Evolutionary conservation across 2,888 invertebrate genomes (phyloP).

Genomic region (Fabriciana adippe): DNA sequence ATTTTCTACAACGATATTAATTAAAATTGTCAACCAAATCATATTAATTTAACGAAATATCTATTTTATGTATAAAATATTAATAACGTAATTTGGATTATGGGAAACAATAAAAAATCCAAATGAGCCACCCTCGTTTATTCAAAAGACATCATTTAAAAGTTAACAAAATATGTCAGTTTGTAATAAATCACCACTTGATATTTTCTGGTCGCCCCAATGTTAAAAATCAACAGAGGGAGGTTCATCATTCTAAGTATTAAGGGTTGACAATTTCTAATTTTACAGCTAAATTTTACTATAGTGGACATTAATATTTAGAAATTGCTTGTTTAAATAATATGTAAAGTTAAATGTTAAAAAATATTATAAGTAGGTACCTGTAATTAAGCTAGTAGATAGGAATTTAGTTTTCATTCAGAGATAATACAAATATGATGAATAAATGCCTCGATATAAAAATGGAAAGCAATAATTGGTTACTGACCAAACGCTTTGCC

Average conservation of each 20-base stretch:
- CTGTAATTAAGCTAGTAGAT: too few relatives aligned
- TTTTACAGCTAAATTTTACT: background rate
- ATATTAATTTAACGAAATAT: background rate
- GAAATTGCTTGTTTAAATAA: too few relatives aligned
- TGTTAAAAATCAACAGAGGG: constrained; percentile 67
- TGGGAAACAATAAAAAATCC: constrained; percentile 23
- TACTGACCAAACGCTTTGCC: too few relatives aligned
- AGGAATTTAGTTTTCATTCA: too few relatives aligned
- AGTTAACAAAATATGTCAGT: constrained; percentile 59
- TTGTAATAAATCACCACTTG: constrained; percentile 62
- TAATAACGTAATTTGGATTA: constrained; percentile 33
- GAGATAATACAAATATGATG: too few relatives aligned
- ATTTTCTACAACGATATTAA: too few relatives aligned
- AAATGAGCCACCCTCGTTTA: constrained; percentile 38
- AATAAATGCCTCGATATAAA: too few relatives aligned
- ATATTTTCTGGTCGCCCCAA: constrained; percentile 48
- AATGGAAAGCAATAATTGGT: too few relatives aligned
- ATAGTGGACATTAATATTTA: too few relatives aligned
- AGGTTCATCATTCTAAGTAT: constrained; percentile 22
- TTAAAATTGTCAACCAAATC: too few relatives aligned
- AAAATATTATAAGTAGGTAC: too few relatives aligned
- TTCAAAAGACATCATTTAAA: constrained; percentile 42
- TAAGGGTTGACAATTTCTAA: constrained; percentile 23
- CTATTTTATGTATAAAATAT: constrained; percentile 24
- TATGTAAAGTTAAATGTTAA: too few relatives aligned